A percentile compares a stretch with the other conserved stretches of the same genome.
phyloP scores from a whole-genome alignment of 2,797 vertebrate species.

The Chromis chromis region DNA sequence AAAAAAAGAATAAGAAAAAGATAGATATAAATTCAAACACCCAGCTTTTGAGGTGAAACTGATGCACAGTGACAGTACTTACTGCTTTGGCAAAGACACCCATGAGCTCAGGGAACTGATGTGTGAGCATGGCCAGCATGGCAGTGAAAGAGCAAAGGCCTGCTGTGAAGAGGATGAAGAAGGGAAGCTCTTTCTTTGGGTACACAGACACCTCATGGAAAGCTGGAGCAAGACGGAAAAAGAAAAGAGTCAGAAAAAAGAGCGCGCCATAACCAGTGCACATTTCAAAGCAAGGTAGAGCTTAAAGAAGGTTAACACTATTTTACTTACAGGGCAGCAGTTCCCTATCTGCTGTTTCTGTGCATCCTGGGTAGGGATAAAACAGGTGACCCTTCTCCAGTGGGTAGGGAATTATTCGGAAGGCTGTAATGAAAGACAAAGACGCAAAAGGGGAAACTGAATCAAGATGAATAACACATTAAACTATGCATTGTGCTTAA shows the following conservation, averaged over 20 bases:
- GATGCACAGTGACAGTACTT: conserved; percentile 77
- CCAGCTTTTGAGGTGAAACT: neutral
- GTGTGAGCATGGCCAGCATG: conserved; percentile 97
- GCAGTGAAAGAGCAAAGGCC: conserved; percentile 98
- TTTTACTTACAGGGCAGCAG: conserved; percentile 91
- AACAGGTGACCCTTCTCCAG: conserved; percentile 99
- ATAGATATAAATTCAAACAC: neutral
- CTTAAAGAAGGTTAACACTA: neutral
- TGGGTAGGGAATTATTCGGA: conserved; percentile 98
- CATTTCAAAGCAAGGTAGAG: neutral
- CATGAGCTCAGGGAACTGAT: conserved; percentile 99
- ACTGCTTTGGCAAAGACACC: conserved; percentile 97
- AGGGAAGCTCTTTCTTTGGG: conserved; percentile 98
- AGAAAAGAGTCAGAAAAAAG: neutral
- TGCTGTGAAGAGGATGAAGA: conserved; percentile 99
- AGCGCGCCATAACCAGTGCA: neutral
- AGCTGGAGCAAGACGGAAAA: conserved; percentile 76
- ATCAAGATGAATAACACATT: conserved; percentile 11
- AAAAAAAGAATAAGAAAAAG: too few species aligned
- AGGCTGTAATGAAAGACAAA: conserved; percentile 83
- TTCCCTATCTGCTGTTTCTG: conserved; percentile 97
- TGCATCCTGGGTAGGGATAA: conserved; percentile 98
- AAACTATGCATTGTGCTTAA: neutral
- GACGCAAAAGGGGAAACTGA: neutral
- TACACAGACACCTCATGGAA: conserved; percentile 99